Conservation (phyloP, 2,113 vertebrate species). For the Taxidea taxus region DNA sequence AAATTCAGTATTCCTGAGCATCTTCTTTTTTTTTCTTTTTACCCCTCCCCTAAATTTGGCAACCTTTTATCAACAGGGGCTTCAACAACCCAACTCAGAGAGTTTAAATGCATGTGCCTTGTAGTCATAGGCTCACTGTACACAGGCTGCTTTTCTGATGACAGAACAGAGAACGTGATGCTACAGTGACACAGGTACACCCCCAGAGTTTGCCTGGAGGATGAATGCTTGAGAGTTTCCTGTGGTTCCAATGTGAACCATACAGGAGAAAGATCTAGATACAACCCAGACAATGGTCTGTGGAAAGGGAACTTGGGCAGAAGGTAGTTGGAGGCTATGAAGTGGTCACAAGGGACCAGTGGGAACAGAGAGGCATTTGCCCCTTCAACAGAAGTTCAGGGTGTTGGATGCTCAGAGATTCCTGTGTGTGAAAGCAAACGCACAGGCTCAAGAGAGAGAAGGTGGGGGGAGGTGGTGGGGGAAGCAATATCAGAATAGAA, state of each 20-base stretch:
- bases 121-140: neutral
- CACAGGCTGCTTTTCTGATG: neutral
- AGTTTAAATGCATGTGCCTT: neutral
- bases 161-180: accelerated
- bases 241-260: neutral
- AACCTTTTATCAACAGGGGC: neutral
- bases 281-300: neutral
- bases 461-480: accelerated
- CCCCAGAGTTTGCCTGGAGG: neutral
- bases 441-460: neutral
- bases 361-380: neutral
- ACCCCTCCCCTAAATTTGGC: neutral
- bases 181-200: too few species aligned
- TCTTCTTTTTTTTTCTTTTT: neutral
- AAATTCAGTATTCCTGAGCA: neutral
- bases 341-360: neutral
- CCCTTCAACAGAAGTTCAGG: neutral
- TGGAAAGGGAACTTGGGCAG: neutral
- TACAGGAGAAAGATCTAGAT: neutral
- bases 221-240: neutral
- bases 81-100: neutral
- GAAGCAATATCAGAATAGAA: neutral
- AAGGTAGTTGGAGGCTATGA: neutral
- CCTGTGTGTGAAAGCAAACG: neutral
- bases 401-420: neutral